These are phyloP conservation scores for Acholoe squamosa DNA, from an alignment of 2,888 invertebrate species.

Conservation along the genomic window DNA sequence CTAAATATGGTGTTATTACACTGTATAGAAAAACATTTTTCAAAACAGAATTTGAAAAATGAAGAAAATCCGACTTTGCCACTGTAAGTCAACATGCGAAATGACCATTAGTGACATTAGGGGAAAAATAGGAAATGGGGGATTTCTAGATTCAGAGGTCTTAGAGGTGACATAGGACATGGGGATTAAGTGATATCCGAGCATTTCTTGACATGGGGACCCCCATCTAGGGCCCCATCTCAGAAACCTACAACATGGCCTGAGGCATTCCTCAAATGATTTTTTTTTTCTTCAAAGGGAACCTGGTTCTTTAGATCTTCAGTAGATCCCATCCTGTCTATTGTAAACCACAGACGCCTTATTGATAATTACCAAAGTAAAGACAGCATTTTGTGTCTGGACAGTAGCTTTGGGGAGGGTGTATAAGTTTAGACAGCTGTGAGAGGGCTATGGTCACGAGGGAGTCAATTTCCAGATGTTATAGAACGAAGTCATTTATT, in stretches of 20 bases:
- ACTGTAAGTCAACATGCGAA: too few species aligned
- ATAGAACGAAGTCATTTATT: not conserved
- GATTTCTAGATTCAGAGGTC: too few species aligned
- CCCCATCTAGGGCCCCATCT: too few species aligned
- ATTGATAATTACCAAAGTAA: not conserved
- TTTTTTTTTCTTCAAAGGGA: not conserved
- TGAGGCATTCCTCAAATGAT: not conserved
- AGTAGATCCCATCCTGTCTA: not conserved
- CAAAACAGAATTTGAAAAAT: too few species aligned
- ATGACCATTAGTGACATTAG: too few species aligned
- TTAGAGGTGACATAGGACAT: too few species aligned
- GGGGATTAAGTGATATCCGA: too few species aligned
- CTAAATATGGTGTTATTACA: too few species aligned
- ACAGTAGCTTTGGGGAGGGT: not conserved
- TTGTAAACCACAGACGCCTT: not conserved
- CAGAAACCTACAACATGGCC: not conserved
- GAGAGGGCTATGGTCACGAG: not conserved
- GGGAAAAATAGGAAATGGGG: too few species aligned
- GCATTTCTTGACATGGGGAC: too few species aligned
- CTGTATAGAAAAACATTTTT: too few species aligned
- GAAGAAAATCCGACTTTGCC: too few species aligned
- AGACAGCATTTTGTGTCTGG: not conserved
- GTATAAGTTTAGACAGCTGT: conserved; percentile 1
- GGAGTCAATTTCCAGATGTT: not conserved
- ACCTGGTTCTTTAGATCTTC: not conserved